Base-by-base conservation (phyloP, 2,113 vertebrate species). In the Poeciliopsis retropinna region DNA sequence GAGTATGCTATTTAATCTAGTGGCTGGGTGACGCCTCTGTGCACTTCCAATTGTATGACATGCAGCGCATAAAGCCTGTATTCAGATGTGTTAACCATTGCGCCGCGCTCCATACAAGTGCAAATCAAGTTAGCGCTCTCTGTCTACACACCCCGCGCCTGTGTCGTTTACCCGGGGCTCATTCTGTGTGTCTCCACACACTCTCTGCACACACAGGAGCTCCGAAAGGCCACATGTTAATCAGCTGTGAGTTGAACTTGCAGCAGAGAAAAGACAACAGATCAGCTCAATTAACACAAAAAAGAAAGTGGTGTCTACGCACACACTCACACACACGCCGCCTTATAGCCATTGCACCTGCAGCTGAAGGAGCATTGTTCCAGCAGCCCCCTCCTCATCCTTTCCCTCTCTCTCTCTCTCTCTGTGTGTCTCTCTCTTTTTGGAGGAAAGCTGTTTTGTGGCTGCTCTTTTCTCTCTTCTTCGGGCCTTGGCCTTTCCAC, bases 211-310 rank as follows among this genome's bases (percentile, higher is more conserved):
- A 89, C 88, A 84, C 73, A 61, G 76, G 60, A 79, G 78, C 88
- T 82, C 72, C 79, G 63, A 91, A 92, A 92, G 91, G 93, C 89
- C 89, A 89, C 92, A 95, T 93, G 93, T 93, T 93, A 94, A 95
- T 94, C 90, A 92, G 88, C 83, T 87, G 91, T 82, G 89, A 92
- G 89, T 92, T 92, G 88, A 92, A 94, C 87, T 93, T 89, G 83
- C 91, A 80, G 88, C 76, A 84, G 80, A 85, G 84, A 90, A 88
- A 91, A 93, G 91, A 93, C 91, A 92, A 93, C 90, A 93, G 87
- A 89, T 92, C 89, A 90, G 89, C 93, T 93, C 93, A 93, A 94
- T 94, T 92, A 94, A 94, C 94, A 93, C 93, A 94, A 94, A 93
- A 94, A 92, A 93, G 92, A 90, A 92, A 94, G 89, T 88, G 84